These are phyloP conservation scores for Microcebus ravelobensis DNA, from an alignment of 2,113 vertebrate genomes.

Conservation along the genomic window DNA sequence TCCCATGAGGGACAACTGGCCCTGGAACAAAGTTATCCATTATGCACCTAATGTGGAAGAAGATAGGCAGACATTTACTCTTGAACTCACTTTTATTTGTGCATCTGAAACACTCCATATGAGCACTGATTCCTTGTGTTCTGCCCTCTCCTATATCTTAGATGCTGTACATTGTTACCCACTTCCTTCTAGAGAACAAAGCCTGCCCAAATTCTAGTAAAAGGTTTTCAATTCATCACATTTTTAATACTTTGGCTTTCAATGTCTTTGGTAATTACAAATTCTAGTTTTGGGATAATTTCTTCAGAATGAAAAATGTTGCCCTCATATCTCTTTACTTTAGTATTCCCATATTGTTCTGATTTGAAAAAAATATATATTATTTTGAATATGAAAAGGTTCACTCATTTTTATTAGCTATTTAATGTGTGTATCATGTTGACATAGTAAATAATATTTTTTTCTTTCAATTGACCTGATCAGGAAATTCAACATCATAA, in stretches of 20 bases:
- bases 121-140: not conserved
- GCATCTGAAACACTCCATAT: not conserved
- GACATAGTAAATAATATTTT: not conserved
- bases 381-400: not conserved
- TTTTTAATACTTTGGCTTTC: not conserved
- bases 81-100: not conserved
- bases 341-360: not conserved
- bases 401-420: not conserved
- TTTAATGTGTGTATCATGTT: not conserved
- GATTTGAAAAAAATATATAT: not conserved
- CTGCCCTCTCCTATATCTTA: not conserved
- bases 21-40: not conserved
- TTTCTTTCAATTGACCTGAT: not conserved
- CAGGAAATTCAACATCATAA: not conserved
- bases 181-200: not conserved
- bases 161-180: not conserved
- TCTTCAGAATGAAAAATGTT: conserved; percentile 17
- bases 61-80: not conserved
- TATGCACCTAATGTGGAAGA: not conserved
- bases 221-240: not conserved
- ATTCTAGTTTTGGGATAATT: not conserved
- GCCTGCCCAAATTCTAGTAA: not conserved
- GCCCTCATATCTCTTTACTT: not conserved
- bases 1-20: not conserved
- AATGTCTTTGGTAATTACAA: not conserved